Conservation (phyloP, 2,113 vertebrate genomes). For the Sigmodon hispidus region DNA sequence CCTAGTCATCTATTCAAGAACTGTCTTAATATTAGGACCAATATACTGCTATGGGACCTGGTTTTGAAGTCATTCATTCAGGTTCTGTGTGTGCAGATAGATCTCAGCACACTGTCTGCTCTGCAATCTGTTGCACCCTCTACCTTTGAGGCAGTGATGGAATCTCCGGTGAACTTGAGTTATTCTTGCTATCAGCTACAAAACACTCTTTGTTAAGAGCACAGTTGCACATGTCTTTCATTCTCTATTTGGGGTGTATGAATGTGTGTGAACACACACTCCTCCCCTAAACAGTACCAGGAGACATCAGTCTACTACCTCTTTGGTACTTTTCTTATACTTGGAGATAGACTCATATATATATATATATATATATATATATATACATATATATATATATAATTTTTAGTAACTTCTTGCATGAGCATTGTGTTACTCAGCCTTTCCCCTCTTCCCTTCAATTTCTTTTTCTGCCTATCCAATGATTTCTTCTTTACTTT, state of each 20-base stretch:
- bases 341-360: not conserved
- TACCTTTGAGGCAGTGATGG: not conserved
- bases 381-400: not conserved
- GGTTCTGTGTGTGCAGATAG: not conserved
- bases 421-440: not conserved
- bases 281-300: not conserved
- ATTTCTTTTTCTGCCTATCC: not conserved
- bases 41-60: not conserved
- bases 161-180: not conserved
- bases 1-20: not conserved
- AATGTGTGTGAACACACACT: not conserved
- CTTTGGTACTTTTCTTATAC: not conserved
- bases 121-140: not conserved
- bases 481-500: not conserved
- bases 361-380: not conserved
- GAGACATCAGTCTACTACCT: not conserved
- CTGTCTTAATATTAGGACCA: not conserved
- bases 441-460: no score
- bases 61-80: not conserved
- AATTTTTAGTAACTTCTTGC: not conserved
- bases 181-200: not conserved
- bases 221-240: not conserved
- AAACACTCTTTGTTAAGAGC: conserved; percentile 2
- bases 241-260: not conserved
- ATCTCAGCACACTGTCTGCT: not conserved